Conservation (phyloP, 23 tunicate species). For the Diplosoma virens region DNA sequence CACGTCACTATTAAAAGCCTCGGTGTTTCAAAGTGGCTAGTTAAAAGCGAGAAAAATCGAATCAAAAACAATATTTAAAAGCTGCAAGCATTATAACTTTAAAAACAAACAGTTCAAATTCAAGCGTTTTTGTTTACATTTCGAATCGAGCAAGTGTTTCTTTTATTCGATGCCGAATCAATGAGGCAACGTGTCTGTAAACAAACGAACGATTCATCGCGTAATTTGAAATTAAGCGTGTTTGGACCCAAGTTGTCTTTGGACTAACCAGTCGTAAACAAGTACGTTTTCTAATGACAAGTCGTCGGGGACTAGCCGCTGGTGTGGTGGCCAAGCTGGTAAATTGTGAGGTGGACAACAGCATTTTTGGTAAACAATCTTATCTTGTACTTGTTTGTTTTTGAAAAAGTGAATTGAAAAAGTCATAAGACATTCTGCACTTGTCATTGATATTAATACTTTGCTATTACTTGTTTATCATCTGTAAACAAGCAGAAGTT, state of each 20-base stretch:
- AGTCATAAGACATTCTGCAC: background rate
- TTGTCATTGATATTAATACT: background rate
- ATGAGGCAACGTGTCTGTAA: background rate
- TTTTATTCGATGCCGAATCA: background rate
- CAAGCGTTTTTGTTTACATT: conserved; percentile 21
- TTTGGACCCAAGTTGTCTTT: background rate
- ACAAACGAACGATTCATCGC: background rate
- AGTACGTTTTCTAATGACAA: conserved; percentile 12
- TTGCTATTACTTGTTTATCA: no score
- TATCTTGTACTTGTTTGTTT: background rate
- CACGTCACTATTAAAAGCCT: no score
- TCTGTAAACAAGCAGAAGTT: no score
- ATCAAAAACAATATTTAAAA: no score
- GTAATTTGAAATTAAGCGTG: conserved; percentile 25
- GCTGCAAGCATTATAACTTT: no score
- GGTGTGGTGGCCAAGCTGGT: background rate
- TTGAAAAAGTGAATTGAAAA: background rate
- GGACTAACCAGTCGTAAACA: background rate
- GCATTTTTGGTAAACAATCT: background rate
- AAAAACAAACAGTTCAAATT: no score
- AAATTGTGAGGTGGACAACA: background rate
- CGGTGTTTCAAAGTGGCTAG: no score
- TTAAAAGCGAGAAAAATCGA: no score
- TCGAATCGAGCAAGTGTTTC: background rate
- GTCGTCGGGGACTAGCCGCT: background rate